These are phyloP conservation scores for Lissonota sp. DNA, from an alignment of 2,888 invertebrate genomes.

Conservation along the genomic window DNA sequence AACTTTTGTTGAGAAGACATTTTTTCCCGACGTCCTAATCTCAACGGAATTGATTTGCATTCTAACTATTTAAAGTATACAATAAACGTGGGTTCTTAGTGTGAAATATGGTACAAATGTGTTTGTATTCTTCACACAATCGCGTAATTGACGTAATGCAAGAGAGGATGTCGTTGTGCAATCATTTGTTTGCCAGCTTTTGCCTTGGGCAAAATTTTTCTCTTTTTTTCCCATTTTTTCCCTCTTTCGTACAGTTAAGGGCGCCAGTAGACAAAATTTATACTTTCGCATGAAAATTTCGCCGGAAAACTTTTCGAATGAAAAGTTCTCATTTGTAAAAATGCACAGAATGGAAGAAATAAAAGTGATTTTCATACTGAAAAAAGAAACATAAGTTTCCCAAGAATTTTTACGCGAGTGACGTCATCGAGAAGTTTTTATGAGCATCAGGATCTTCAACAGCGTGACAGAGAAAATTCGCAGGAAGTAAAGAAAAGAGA, in stretches of 20 bases:
- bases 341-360: not conserved
- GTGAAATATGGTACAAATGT: conserved; percentile 35
- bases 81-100: not conserved
- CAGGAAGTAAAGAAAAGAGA: conserved; percentile 18
- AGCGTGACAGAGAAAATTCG: conserved; percentile 45
- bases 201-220: conserved; percentile 37
- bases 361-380: not conserved
- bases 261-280: no score
- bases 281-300: not conserved
- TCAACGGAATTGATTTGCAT: no score
- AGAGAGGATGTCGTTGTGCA: conserved; percentile 75
- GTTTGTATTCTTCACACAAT: conserved; percentile 1
- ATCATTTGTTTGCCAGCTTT: conserved; percentile 51
- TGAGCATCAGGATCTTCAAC: conserved; percentile 28
- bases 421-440: conserved; percentile 35
- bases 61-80: no score
- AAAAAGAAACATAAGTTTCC: conserved; percentile 29
- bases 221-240: not conserved
- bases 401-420: conserved; percentile 20
- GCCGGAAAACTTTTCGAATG: no score
- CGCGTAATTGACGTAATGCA: conserved; percentile 63
- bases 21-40: no score
- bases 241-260: no score
- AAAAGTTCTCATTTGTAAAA: not conserved
- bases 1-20: no score